These are phyloP conservation scores for Cerastis leucographa DNA, from an alignment of 2,888 invertebrate species.

Conservation along the genomic window DNA sequence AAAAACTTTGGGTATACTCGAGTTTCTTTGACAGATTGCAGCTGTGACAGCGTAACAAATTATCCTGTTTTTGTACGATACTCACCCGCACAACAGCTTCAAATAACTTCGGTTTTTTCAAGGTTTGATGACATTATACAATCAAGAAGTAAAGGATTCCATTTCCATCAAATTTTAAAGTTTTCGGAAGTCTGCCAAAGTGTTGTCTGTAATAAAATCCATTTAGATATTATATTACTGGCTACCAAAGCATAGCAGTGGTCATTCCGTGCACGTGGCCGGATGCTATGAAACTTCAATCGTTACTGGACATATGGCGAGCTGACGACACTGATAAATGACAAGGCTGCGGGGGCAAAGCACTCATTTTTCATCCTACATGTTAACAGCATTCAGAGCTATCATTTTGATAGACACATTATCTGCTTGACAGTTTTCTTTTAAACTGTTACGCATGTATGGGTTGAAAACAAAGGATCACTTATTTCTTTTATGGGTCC, in stretches of 20 bases:
- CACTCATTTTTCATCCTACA: conserved; percentile 49
- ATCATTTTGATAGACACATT: conserved; percentile 39
- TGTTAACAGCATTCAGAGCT: conserved; percentile 54
- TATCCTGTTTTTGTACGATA: conserved; percentile 24
- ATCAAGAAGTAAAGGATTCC: neutral
- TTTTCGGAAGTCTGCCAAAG: conserved; percentile 36
- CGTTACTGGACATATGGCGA: conserved; percentile 61
- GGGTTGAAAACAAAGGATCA: conserved; percentile 7
- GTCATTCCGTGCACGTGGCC: conserved; percentile 65
- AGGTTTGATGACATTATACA: neutral
- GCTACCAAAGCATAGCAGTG: conserved; percentile 36
- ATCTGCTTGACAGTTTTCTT: conserved; percentile 15
- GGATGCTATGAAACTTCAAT: conserved; percentile 67
- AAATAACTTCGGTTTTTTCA: neutral
- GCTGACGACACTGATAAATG: conserved; percentile 64
- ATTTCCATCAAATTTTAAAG: conserved; percentile 15
- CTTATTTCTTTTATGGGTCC: conserved; percentile 30
- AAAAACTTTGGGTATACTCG: conserved; percentile 38
- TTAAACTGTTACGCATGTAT: conserved; percentile 8
- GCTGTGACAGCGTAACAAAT: conserved; percentile 32
- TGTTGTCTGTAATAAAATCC: conserved; percentile 33
- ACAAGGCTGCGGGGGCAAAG: conserved; percentile 64
- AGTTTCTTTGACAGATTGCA: conserved; percentile 37
- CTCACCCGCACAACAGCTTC: neutral
- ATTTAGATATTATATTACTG: conserved; percentile 38